These are phyloP conservation scores for Agrochola lychnidis DNA, from an alignment of 2,888 invertebrate genomes.

Conservation along the genomic window DNA sequence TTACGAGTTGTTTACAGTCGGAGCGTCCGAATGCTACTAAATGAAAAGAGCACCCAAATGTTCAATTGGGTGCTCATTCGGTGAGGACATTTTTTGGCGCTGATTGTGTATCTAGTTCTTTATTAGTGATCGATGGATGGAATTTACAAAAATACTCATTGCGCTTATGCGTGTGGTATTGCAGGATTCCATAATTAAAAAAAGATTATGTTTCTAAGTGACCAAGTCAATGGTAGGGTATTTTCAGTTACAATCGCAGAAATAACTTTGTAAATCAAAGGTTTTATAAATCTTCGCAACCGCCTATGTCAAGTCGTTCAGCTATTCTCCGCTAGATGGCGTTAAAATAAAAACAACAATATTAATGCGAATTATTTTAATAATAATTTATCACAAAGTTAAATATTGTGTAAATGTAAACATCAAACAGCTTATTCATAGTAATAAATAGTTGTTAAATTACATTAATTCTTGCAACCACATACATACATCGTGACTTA, in stretches of 20 bases:
- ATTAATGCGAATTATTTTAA: constrained; percentile 37
- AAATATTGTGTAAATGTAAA: constrained; percentile 36
- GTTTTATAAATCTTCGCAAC: too few relatives aligned
- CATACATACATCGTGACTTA: constrained; percentile 13
- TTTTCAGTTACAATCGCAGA: background rate
- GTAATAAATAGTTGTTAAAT: constrained; percentile 50
- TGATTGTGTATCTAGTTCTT: too few relatives aligned
- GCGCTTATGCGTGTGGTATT: background rate
- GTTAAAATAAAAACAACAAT: constrained; percentile 15
- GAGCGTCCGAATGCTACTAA: too few relatives aligned
- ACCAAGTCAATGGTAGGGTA: background rate
- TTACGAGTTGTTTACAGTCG: too few relatives aligned
- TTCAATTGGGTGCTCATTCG: too few relatives aligned
- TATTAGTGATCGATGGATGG: too few relatives aligned
- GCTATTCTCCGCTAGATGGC: constrained; percentile 25
- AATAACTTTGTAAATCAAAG: too few relatives aligned
- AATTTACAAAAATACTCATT: too few relatives aligned
- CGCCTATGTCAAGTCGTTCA: background rate
- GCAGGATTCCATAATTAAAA: background rate
- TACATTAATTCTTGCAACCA: constrained; percentile 25
- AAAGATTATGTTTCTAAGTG: background rate
- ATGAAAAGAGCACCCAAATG: too few relatives aligned
- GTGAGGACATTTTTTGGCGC: too few relatives aligned
- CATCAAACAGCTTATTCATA: constrained; percentile 36
- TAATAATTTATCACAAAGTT: constrained; percentile 58